phyloP scores from a whole-genome alignment of 2,888 invertebrate genomes.

The Aphodius sticticus region DNA sequence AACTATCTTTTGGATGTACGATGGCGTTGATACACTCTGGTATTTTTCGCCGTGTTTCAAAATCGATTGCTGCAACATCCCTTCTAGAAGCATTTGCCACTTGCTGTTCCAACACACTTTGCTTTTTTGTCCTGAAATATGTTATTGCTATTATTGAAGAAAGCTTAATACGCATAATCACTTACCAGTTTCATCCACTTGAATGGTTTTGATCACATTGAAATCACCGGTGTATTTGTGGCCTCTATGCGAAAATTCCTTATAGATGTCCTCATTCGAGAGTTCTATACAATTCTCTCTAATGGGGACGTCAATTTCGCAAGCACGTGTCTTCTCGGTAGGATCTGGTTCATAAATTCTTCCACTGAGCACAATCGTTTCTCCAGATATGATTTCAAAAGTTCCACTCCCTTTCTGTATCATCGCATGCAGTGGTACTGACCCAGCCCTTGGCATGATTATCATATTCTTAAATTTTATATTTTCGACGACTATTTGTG shows the following conservation, averaged over 20 bases:
- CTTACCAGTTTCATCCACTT: slow-evolving; percentile 48
- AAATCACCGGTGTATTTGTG: slow-evolving; percentile 62
- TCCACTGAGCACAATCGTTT: slow-evolving; percentile 75
- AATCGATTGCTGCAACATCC: slow-evolving; percentile 82
- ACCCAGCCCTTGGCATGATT: slow-evolving; percentile 53
- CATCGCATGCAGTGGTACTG: slow-evolving; percentile 57
- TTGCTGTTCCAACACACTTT: slow-evolving; percentile 58
- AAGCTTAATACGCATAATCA: no score
- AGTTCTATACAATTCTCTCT: slow-evolving; percentile 62
- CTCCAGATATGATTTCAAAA: slow-evolving; percentile 61
- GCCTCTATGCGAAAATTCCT: slow-evolving; percentile 74
- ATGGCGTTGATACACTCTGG: slow-evolving; percentile 76
- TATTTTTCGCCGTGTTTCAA: slow-evolving; percentile 69
- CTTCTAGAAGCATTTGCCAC: slow-evolving; percentile 90
- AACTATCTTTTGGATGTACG: slow-evolving; percentile 64
- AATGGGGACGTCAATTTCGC: slow-evolving; percentile 59
- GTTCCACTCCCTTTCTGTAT: slow-evolving; percentile 58
- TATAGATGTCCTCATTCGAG: slow-evolving; percentile 72
- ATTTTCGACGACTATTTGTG: slow-evolving; percentile 56
- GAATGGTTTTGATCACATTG: slow-evolving; percentile 52
- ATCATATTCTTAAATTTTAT: slow-evolving; percentile 54
- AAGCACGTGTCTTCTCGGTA: slow-evolving; percentile 64
- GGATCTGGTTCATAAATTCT: slow-evolving; percentile 68
- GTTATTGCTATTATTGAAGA: no score
- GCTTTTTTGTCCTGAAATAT: slow-evolving; percentile 13